Percentiles rank a stretch among this genome's conserved stretches.
phyloP scores from a whole-genome alignment of 2,113 vertebrate species.

The Myrmophylax atrothorax region DNA sequence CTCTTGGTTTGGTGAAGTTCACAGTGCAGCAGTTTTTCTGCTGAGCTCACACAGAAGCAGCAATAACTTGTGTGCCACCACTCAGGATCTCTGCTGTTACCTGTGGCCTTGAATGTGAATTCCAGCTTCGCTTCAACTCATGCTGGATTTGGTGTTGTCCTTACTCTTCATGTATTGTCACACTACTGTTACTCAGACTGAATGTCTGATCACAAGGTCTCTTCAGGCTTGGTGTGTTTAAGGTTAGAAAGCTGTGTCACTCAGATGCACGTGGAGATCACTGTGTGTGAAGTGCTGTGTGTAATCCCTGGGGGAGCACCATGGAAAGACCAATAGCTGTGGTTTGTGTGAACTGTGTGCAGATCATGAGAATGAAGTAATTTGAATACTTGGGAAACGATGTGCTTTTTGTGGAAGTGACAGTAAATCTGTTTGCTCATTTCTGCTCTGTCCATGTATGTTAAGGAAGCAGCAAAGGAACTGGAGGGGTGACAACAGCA shows the following conservation, averaged over 20 bases:
- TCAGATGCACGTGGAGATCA: not conserved
- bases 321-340: not conserved
- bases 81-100: not conserved
- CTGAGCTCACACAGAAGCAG: not conserved
- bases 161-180: not conserved
- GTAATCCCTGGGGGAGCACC: not conserved
- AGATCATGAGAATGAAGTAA: not conserved
- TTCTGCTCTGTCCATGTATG: not conserved
- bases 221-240: not conserved
- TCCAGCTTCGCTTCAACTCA: fast-evolving
- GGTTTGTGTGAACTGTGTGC: not conserved
- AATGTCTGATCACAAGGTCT: not conserved
- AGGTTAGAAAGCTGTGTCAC: not conserved
- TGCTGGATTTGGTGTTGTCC: not conserved
- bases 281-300: not conserved
- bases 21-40: not conserved
- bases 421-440: not conserved
- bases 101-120: not conserved
- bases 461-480: not conserved
- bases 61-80: fast-evolving
- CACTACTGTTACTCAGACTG: not conserved
- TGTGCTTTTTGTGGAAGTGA: not conserved
- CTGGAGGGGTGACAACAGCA: not conserved
- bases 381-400: not conserved
- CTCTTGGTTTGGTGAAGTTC: not conserved